Evolutionary conservation across 2,888 invertebrate species (phyloP), one percentile per base, ranked within the genome.

Genomic region (Lycocerus yunnanus): DNA sequence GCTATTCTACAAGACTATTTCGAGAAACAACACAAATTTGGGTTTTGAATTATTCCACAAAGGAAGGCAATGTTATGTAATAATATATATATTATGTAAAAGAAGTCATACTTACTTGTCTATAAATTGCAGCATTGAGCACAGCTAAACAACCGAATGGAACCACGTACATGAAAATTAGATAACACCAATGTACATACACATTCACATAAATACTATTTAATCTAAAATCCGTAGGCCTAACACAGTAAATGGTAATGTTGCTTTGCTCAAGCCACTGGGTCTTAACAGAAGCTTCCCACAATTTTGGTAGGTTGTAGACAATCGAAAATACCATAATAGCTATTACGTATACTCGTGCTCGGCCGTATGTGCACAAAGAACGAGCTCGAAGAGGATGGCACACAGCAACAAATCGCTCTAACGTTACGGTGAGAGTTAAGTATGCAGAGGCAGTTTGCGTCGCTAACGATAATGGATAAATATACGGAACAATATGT

Each of bases 361-460:
- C 98, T 77, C 93, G 90, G 66, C 94, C 93, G 83, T 96, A 95
- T 2, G 98, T 98, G 88, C 98, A 98, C 81, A 97, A 90, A 1
- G 95, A 95, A 70, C 96, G 90, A 1, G 97, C 97, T 78, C 92
- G 91, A 68, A 98, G 89, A 0, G 98, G 98, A 85, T 95, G 95
- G 84, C 96, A 96, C 27, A 96, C 96, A 3, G 97, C 97, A 77
- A 98, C 96, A 89, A 97, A 99, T 71, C 98, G 91, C 87, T 98
- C 98, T 82, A 97, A 89, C 0, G 97, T 97, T 72, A 97, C 96
- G 78, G 96, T 96, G 75, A 95, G 89, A 65, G 94, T 95, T 84
- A 98, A 90, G 89, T 98, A 98, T 72, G 97, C 96, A 69, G 97
- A 97, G 76, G 96, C 95, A 78, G 97, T 97, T 88, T 98, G 97